Evolutionary conservation across 1,140 invertebrate genomes (phyloP).

Genomic region (Piezodorus guildinii): DNA sequence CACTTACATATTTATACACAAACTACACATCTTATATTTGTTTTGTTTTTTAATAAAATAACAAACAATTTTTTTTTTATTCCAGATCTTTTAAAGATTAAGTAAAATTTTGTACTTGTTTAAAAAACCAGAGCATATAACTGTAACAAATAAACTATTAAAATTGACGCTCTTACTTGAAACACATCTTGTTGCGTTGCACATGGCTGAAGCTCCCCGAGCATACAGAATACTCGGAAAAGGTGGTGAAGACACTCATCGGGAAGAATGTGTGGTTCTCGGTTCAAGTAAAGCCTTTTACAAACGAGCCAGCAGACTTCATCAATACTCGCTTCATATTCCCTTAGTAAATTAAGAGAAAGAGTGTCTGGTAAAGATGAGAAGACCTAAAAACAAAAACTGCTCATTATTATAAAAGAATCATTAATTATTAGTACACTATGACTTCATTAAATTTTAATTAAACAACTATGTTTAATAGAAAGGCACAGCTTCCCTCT

Average conservation of each 20-base stretch:
- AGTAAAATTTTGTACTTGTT: not conserved
- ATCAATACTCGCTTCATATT: conserved; percentile 47
- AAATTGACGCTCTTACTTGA: conserved; percentile 28
- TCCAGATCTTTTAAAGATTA: not conserved
- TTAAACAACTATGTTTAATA: too few species aligned
- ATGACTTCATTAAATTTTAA: too few species aligned
- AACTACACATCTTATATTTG: too few species aligned
- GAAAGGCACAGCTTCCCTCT: too few species aligned
- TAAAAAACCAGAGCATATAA: not conserved
- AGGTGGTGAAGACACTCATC: conserved; percentile 57
- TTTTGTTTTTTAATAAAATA: too few species aligned
- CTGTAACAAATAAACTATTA: not conserved
- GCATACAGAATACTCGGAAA: conserved; percentile 64
- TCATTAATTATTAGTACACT: too few species aligned
- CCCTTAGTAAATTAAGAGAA: conserved; percentile 39
- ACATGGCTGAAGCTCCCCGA: conserved; percentile 52
- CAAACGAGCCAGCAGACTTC: conserved; percentile 69
- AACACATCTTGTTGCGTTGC: conserved; percentile 29
- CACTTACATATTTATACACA: not conserved
- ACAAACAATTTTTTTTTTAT: not conserved
- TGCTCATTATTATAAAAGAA: too few species aligned
- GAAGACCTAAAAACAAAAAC: conserved; percentile 41
- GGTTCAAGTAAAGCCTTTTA: conserved; percentile 44
- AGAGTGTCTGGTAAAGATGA: conserved; percentile 44
- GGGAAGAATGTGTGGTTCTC: conserved; percentile 45